Conservation (phyloP, 2,113 vertebrate genomes). For the Sminthopsis crassicaudata region DNA sequence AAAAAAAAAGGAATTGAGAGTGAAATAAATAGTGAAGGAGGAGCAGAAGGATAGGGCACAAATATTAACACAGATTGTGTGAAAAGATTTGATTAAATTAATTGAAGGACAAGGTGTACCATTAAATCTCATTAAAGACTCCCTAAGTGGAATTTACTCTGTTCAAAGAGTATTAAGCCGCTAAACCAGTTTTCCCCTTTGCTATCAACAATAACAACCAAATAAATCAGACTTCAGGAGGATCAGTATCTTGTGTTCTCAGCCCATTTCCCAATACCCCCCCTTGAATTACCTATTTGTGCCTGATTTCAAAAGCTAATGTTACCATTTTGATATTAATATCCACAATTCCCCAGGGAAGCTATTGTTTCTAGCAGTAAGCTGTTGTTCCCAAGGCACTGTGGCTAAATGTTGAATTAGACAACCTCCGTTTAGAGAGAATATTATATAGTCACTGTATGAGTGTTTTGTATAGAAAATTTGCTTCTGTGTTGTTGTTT, state of each 20-base stretch:
- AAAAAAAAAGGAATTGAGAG: neutral
- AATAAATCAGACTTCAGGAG: constrained; percentile 62
- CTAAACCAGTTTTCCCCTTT: constrained; percentile 19
- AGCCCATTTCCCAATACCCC: constrained; percentile 57
- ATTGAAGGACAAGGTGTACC: neutral
- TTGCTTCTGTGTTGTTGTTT: constrained; percentile 79
- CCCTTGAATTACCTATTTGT: constrained; percentile 65
- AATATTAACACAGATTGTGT: neutral
- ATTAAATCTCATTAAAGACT: neutral
- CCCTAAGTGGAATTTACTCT: neutral
- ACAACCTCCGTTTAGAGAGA: constrained; percentile 76
- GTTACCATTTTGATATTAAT: constrained; percentile 83
- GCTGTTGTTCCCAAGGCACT: constrained; percentile 69
- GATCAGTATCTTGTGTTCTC: constrained; percentile 68
- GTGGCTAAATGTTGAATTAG: constrained; percentile 82
- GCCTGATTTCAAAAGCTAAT: constrained; percentile 70
- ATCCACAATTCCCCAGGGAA: constrained; percentile 79
- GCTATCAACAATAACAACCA: constrained; percentile 7
- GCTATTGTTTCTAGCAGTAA: constrained; percentile 82
- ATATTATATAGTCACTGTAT: constrained; percentile 74
- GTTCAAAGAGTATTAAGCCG: neutral
- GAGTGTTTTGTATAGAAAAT: constrained; percentile 77
- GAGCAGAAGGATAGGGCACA: neutral
- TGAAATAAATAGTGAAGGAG: neutral
- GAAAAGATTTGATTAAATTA: accelerated